Evolutionary conservation across 2,113 vertebrate species (phyloP), one percentile per base, ranked within the genome.

Genomic region (Dryoscopus gambensis): DNA sequence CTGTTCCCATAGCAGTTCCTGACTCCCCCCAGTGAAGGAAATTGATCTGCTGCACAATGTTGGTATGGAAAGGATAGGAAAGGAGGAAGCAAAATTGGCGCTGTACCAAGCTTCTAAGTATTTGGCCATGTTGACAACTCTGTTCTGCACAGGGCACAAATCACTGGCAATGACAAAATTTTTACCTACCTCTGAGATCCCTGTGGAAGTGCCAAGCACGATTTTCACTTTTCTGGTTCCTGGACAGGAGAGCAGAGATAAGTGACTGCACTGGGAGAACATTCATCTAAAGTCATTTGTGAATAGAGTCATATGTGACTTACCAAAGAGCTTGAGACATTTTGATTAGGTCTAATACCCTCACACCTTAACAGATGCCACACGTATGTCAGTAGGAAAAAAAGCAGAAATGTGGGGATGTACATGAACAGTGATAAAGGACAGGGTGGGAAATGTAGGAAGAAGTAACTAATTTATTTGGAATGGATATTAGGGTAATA

Each of bases 1-100:
- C 92, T 93, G 88, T 47, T 96, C 83, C 52, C 1, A 5, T 50
- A 52, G 83, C 76, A 64, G 92, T 96, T 97, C 95, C 96, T 89
- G 92, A 70, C 93, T 93, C 64, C 92, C 96, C 22, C 20, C 87
- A 46, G 90, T 0, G 93, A 95, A 95, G 95, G 90, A 96, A 97
- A 96, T 95, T 75, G 95, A 25, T 81, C 95, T 92, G 91, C 81
- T 89, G 75, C 75, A 78, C 1, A 3, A n/a, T 60, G 63, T 73
- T 8, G 5, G 74, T 75, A 37, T 0, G 3, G 73, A 68, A 74
- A 74, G 68, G 59, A 84, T 47, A 22, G 71, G 44, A 83, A 88
- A 86, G 49, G 39, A 94, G 25, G 73, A 88, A 86, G 71, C 20
- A 93, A 60, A 92, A 59, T 0, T 96, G 92, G 85, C 23, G 0